Percentiles rank a stretch among this genome's conserved stretches.
These are phyloP conservation scores for Danio tinwini DNA, from an alignment of 2,797 vertebrate species.

Conservation along the genomic window DNA sequence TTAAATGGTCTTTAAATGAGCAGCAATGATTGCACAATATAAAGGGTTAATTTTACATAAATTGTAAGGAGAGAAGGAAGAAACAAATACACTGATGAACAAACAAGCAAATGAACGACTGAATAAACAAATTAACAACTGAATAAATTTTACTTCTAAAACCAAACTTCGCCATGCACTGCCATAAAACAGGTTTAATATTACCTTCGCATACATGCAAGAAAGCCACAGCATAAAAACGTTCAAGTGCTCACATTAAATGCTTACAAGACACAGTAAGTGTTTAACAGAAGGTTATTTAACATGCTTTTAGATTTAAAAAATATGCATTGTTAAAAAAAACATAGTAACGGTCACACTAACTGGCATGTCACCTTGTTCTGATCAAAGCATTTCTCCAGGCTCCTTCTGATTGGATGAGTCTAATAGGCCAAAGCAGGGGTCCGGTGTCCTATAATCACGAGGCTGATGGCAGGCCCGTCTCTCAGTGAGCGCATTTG, in stretches of 20 bases:
- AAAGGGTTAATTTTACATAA: too few relatives aligned
- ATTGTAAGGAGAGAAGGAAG: too few relatives aligned
- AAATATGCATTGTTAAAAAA: background rate
- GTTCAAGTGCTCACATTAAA: background rate
- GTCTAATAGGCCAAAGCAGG: slow-evolving; percentile 39
- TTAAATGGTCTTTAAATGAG: too few relatives aligned
- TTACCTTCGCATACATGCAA: background rate
- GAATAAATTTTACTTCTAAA: too few relatives aligned
- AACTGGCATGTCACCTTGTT: slow-evolving; percentile 14
- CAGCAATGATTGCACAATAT: too few relatives aligned
- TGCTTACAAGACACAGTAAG: background rate
- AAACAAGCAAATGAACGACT: too few relatives aligned
- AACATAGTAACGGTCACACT: background rate
- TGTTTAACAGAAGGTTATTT: background rate
- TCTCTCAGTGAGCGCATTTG: slow-evolving; percentile 35
- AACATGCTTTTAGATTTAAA: slow-evolving; percentile 4
- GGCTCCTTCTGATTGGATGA: slow-evolving; percentile 39
- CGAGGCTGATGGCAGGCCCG: slow-evolving; percentile 50
- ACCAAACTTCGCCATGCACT: background rate
- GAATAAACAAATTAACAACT: too few relatives aligned
- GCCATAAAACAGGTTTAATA: background rate
- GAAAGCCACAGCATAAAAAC: background rate
- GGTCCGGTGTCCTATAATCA: slow-evolving; percentile 51
- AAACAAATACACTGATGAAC: too few relatives aligned
- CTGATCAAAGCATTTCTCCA: slow-evolving; percentile 21